Percentiles rank a stretch among this genome's conserved stretches.
phyloP scores from a whole-genome alignment of 2,797 vertebrate genomes.

The Nannoperca obscura region DNA sequence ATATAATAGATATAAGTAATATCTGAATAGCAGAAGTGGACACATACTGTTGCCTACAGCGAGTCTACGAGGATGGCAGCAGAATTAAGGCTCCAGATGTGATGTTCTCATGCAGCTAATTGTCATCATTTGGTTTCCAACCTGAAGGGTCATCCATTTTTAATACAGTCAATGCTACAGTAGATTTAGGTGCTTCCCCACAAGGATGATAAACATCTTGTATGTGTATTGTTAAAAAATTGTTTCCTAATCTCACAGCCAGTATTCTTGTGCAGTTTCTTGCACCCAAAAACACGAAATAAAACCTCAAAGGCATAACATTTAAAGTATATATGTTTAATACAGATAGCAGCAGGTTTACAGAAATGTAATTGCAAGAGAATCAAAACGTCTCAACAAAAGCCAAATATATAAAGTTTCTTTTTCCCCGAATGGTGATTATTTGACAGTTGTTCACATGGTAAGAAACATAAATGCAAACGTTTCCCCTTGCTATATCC shows the following conservation, averaged over 20 bases:
- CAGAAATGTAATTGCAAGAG: slow-evolving; percentile 93
- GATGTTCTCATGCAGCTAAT: not conserved
- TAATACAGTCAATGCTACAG: not conserved
- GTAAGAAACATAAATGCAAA: slow-evolving; percentile 89
- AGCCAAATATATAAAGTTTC: slow-evolving; percentile 76
- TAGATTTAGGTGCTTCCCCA: not conserved
- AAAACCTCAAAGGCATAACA: slow-evolving; percentile 14
- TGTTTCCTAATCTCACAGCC: not conserved
- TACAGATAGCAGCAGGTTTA: slow-evolving; percentile 94
- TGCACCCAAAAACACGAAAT: slow-evolving; percentile 13
- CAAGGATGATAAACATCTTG: not conserved
- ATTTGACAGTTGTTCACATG: slow-evolving; percentile 92
- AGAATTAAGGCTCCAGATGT: not conserved
- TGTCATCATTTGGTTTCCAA: not conserved
- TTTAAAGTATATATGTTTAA: slow-evolving; percentile 86
- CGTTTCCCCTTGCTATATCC: slow-evolving; percentile 77
- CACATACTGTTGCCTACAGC: too few relatives aligned
- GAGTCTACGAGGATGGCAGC: too few relatives aligned
- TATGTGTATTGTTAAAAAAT: too few relatives aligned
- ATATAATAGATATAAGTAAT: too few relatives aligned
- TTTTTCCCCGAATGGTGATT: slow-evolving; percentile 73
- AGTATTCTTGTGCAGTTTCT: not conserved
- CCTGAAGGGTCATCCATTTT: not conserved
- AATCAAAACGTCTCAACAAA: slow-evolving; percentile 93
- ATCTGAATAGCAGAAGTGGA: not conserved